Conservation (phyloP, 2,888 invertebrate genomes). For the Tuta absoluta region DNA sequence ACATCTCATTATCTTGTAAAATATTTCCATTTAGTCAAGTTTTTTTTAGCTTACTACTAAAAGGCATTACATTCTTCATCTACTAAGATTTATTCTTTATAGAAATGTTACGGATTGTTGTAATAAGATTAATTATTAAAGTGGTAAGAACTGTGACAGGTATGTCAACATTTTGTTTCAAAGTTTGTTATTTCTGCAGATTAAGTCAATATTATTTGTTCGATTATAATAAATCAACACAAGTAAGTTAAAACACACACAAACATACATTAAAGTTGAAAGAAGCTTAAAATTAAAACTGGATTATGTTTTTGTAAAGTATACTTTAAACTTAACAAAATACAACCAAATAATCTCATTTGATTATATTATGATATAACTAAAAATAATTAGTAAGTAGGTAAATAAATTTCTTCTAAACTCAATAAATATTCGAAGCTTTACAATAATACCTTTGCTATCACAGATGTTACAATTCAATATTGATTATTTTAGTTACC, state of each 20-base stretch:
- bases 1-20: neutral
- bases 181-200: too few species aligned
- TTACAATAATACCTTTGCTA: slow-evolving; percentile 22
- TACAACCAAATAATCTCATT: slow-evolving; percentile 9
- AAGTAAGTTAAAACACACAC: too few species aligned
- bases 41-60: slow-evolving; percentile 10
- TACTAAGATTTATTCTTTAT: neutral
- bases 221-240: too few species aligned
- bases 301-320: neutral
- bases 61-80: slow-evolving; percentile 5
- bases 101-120: too few species aligned
- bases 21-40: neutral
- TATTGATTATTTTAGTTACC: neutral
- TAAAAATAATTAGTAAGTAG: neutral
- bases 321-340: slow-evolving; percentile 1
- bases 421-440: slow-evolving; percentile 17
- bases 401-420: slow-evolving; percentile 15
- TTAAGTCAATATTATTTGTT: neutral
- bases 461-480: slow-evolving; percentile 29
- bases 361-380: neutral
- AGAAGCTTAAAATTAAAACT: neutral
- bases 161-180: too few species aligned
- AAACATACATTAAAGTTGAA: too few species aligned
- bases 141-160: too few species aligned
- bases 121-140: too few species aligned